Conservation (phyloP, 2,797 vertebrate genomes). For the Chanos chanos region DNA sequence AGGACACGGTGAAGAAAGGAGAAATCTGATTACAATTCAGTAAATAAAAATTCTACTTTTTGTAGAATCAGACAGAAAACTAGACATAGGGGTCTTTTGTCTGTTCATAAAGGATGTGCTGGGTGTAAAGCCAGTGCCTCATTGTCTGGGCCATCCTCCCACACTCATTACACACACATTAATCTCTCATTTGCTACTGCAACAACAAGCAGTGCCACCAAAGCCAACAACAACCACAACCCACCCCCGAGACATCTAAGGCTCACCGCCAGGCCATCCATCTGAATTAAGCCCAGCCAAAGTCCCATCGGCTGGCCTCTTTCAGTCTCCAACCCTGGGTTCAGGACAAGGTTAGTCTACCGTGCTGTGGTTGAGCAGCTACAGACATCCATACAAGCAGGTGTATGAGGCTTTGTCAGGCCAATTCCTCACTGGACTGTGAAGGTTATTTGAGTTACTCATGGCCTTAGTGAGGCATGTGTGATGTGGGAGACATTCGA, state of each 20-base stretch:
- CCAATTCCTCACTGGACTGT: too few species aligned
- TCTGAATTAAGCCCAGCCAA: slow-evolving; percentile 61
- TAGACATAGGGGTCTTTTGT: too few species aligned
- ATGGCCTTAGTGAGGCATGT: too few species aligned
- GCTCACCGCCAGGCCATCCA: slow-evolving; percentile 47
- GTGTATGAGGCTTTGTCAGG: too few species aligned
- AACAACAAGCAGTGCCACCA: slow-evolving; percentile 56
- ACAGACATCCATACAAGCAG: too few species aligned
- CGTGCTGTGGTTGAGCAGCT: too few species aligned
- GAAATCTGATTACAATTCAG: background rate
- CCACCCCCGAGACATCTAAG: background rate
- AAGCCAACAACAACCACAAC: slow-evolving; percentile 41
- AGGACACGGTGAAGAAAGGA: background rate
- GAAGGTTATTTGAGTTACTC: too few species aligned
- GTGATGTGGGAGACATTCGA: too few species aligned
- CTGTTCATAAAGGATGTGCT: slow-evolving; percentile 56
- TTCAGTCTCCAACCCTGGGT: slow-evolving; percentile 41
- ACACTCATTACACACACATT: slow-evolving; percentile 64
- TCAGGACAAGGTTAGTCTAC: slow-evolving; percentile 60
- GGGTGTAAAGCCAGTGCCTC: slow-evolving; percentile 42
- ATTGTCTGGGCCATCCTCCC: slow-evolving; percentile 59
- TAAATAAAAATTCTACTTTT: too few species aligned
- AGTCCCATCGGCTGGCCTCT: slow-evolving; percentile 6
- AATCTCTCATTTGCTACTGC: slow-evolving; percentile 67
- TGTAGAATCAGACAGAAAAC: too few species aligned